A percentile compares a stretch with the other conserved stretches of the same genome.
These are phyloP conservation scores for Linhomoeus sp. DNA, from an alignment of 2,888 invertebrate species.

Conservation along the genomic window DNA sequence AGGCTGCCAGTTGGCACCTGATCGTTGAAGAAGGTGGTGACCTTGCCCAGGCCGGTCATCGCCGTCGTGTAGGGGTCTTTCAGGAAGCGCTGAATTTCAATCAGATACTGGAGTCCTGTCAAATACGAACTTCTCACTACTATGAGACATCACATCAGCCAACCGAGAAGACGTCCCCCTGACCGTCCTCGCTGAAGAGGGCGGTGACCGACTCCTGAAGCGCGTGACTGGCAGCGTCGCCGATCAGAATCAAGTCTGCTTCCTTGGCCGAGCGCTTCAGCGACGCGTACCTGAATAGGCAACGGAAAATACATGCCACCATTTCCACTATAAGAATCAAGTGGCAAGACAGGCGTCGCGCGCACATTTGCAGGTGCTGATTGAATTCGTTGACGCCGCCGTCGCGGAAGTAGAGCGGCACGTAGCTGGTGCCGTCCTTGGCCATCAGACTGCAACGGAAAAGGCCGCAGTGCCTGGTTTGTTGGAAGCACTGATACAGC, in stretches of 20 bases:
- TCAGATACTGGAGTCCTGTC: background rate
- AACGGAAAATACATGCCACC: background rate
- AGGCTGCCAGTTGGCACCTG: background rate
- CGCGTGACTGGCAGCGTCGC: slow-evolving; percentile 42
- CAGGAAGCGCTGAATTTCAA: slow-evolving; percentile 32
- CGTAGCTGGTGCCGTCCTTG: slow-evolving; percentile 49
- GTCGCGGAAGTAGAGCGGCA: slow-evolving; percentile 65
- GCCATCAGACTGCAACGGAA: slow-evolving; percentile 32
- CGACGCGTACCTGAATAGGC: slow-evolving; percentile 13
- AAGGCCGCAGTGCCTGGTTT: background rate
- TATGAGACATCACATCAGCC: too few species aligned
- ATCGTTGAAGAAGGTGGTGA: slow-evolving; percentile 44
- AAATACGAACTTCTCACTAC: background rate
- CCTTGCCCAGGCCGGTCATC: slow-evolving; percentile 62
- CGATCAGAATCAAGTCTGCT: slow-evolving; percentile 48
- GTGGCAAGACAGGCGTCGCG: background rate
- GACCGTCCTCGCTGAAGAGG: slow-evolving; percentile 29
- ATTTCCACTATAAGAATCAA: background rate
- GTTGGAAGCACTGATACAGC: background rate
- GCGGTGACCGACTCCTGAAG: slow-evolving; percentile 66
- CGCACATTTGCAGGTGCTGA: slow-evolving; percentile 34
- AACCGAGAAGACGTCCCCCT: slow-evolving; percentile 1
- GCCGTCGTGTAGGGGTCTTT: slow-evolving; percentile 60
- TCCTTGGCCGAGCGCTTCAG: slow-evolving; percentile 44
- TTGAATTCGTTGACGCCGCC: slow-evolving; percentile 60